Percentiles rank a stretch among this genome's conserved stretches.
Evolutionary conservation across 2,888 invertebrate genomes (phyloP).

Genomic region (Drosophila nr. medialis): DNA sequence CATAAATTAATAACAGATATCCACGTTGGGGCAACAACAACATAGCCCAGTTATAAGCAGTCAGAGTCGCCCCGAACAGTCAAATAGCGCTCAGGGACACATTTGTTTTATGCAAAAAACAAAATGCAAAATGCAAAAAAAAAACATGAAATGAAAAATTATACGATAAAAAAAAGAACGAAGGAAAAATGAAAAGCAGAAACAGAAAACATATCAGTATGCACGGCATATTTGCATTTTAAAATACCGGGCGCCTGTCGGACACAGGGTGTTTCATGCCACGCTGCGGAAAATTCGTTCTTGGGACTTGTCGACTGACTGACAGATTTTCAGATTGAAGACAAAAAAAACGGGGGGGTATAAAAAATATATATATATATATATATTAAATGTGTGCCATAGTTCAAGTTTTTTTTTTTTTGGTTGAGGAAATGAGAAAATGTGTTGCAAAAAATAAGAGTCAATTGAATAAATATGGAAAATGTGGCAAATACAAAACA

Average conservation of each 20-base stretch:
- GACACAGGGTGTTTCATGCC: constrained; percentile 61
- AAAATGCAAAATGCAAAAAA: constrained; percentile 23
- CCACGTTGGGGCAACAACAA: constrained; percentile 54
- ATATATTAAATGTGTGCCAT: constrained; percentile 11
- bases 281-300: constrained; percentile 24
- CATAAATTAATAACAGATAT: constrained; percentile 81
- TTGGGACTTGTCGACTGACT: constrained; percentile 29
- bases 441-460: not conserved
- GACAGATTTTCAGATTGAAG: constrained; percentile 10
- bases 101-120: constrained; percentile 71
- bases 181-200: constrained; percentile 29
- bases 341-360: not conserved
- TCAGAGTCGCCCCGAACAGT: constrained; percentile 52
- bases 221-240: constrained; percentile 78
- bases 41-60: constrained; percentile 76
- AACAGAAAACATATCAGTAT: constrained; percentile 69
- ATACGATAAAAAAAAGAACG: constrained; percentile 9
- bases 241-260: constrained; percentile 49
- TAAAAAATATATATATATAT: no score
- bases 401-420: not conserved
- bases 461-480: constrained; percentile 3
- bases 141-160: constrained; percentile 22
- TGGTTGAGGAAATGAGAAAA: not conserved
- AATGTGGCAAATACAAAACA: not conserved
- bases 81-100: constrained; percentile 79